Percentiles rank a stretch among this genome's conserved stretches.
phyloP scores from a whole-genome alignment of 1,140 invertebrate genomes.

The Stenopsyche tienmushanensis region DNA sequence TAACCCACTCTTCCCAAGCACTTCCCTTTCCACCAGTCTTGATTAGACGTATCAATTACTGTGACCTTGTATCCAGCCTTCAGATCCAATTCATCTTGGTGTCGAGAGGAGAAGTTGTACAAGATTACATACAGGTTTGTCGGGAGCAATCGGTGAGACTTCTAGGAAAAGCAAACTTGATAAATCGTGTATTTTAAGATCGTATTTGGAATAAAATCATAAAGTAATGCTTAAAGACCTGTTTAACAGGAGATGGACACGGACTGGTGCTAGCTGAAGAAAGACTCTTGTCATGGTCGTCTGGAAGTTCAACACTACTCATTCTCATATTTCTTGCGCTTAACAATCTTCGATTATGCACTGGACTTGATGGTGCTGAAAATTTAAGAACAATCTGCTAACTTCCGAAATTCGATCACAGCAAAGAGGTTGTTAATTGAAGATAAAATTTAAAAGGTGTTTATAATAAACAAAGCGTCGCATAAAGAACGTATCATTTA shows the following conservation, averaged over 20 bases:
- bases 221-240: constrained; percentile 45
- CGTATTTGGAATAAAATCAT: no score
- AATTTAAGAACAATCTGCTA: constrained; percentile 34
- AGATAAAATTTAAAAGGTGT: no score
- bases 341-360: constrained; percentile 74
- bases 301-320: constrained; percentile 88
- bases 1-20: constrained; percentile 88
- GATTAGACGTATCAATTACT: constrained; percentile 90
- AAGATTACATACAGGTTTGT: constrained; percentile 93
- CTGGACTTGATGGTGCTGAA: constrained; percentile 86
- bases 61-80: constrained; percentile 95
- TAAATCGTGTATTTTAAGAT: no score
- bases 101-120: constrained; percentile 92
- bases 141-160: constrained; percentile 79
- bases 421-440: no score
- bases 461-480: no score
- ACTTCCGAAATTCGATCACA: no score
- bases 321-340: constrained; percentile 80
- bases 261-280: constrained; percentile 90
- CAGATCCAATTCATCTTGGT: constrained; percentile 90
- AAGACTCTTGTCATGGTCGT: constrained; percentile 82
- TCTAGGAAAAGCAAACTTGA: constrained; percentile 63
- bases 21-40: constrained; percentile 97
- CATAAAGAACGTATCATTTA: background rate
- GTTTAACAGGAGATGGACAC: constrained; percentile 80